Base-by-base conservation (phyloP, 2,888 invertebrate genomes). In the Linyphia triangularis region DNA sequence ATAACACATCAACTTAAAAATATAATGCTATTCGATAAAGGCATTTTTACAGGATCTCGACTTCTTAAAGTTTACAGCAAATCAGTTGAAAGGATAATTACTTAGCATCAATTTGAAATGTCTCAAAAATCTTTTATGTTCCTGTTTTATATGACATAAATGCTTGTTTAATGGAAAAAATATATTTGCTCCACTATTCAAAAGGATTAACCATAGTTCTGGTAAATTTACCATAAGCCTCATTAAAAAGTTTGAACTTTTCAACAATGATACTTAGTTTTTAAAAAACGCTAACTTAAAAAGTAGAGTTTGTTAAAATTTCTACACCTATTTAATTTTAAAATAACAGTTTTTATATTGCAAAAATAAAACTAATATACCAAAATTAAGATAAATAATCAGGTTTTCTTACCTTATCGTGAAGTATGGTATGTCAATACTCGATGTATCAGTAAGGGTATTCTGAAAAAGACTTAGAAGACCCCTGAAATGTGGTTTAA, bases 401-500 rank as follows among this genome's bases (percentile, higher is more conserved):
- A 51, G 30, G 59, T 59, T 67, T 24, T 90, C 91, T 91, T 90
- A 93, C 92, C 91, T 92, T 51, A 95, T 93, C 57, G 95, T 94
- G 91, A 95, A 94, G 92, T 94, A 95, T 0, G 94, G 94, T 67
- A 93, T 94, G 81, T 95, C 92, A 78, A 90, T 89, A 79, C 93
- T 94, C 89, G 93, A 93, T 19, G 93, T 93, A 91, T 95, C 94
- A 37, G 94, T 92, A 37, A 94, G 92, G 57, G 94, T 94, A 2
- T 94, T 93, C 90, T 91, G 92, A 90, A 95, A 94, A 91, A 95
- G 92, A 90, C 92, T 92, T 67, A 94, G 93, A 83, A 96, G 93
- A 0, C 95, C 93, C 82, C 94, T 94, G 82, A 95, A 94, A 92
- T 96, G 95, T n/a, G 94, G 94, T 70, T 95, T 93, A 91, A 96